phyloP scores from a whole-genome alignment of 1,140 invertebrate species.

The Sminthurides bifidus region DNA sequence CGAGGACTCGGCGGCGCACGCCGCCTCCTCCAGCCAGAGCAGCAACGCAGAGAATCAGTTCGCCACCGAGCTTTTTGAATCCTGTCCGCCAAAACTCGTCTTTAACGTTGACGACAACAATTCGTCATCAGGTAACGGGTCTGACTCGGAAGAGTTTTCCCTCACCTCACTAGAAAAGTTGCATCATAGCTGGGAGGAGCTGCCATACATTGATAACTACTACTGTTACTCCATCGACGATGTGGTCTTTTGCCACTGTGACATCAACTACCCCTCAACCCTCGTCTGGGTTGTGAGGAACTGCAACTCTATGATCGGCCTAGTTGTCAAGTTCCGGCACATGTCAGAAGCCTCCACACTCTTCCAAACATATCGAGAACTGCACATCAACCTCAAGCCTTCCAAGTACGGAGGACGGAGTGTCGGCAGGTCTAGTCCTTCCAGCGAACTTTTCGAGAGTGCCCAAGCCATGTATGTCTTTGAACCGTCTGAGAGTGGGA shows the following conservation, averaged over 20 bases:
- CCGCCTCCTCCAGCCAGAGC: no score
- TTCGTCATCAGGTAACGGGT: conserved; percentile 30
- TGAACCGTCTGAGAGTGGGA: no score
- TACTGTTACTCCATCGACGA: conserved; percentile 31
- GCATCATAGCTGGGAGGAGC: conserved; percentile 24
- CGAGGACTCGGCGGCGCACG: no score
- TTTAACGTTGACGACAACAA: conserved; percentile 27
- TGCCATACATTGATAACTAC: conserved; percentile 27
- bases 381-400: conserved; percentile 27
- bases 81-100: no score
- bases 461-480: no score
- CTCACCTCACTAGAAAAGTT: conserved; percentile 6
- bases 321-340: conserved; percentile 25
- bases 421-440: no score
- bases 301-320: conserved; percentile 27
- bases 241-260: conserved; percentile 31
- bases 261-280: conserved; percentile 23
- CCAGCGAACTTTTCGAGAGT: no score
- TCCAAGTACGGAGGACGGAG: conserved; percentile 18
- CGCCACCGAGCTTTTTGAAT: no score
- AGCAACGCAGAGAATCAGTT: no score
- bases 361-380: conserved; percentile 28
- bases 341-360: conserved; percentile 25
- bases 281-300: conserved; percentile 30
- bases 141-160: conserved; percentile 30